Percentiles rank a stretch among this genome's conserved stretches.
These are phyloP conservation scores for Pachyseris speciosa DNA, from an alignment of 64 coral and sea anemone genomes.

Conservation along the genomic window DNA sequence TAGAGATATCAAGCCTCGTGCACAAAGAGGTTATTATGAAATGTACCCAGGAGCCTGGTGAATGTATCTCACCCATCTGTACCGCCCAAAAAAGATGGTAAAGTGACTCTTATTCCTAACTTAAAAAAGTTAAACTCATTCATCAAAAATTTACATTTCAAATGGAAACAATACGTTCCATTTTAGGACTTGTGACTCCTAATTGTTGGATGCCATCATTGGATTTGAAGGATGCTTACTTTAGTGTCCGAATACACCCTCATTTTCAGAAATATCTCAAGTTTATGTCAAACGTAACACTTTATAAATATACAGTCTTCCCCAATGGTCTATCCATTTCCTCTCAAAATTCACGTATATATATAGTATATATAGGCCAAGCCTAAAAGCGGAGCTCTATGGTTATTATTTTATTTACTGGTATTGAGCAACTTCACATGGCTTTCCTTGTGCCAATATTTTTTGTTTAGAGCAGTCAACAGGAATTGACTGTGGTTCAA, in stretches of 20 bases:
- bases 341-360: not conserved
- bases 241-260: not conserved
- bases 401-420: no score
- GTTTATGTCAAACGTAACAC: not conserved
- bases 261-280: slow-evolving; percentile 35
- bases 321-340: slow-evolving; percentile 25
- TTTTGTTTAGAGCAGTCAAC: no score
- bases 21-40: slow-evolving; percentile 5
- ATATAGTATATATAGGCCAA: no score
- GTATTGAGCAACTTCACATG: no score
- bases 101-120: not conserved
- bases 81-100: slow-evolving; percentile 46
- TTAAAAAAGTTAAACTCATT: slow-evolving; percentile 25
- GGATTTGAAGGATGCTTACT: slow-evolving; percentile 53
- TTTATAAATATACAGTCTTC: slow-evolving; percentile 33
- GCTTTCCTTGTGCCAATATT: no score
- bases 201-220: slow-evolving; percentile 41
- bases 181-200: slow-evolving; percentile 11
- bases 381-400: no score
- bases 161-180: slow-evolving; percentile 27
- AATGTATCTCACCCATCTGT: slow-evolving; percentile 57
- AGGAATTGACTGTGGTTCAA: no score
- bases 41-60: slow-evolving; percentile 34
- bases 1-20: not conserved
- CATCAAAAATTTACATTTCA: slow-evolving; percentile 23